Evolutionary conservation across 2,888 invertebrate species (phyloP).

Genomic region (Drosophila paranaensis): DNA sequence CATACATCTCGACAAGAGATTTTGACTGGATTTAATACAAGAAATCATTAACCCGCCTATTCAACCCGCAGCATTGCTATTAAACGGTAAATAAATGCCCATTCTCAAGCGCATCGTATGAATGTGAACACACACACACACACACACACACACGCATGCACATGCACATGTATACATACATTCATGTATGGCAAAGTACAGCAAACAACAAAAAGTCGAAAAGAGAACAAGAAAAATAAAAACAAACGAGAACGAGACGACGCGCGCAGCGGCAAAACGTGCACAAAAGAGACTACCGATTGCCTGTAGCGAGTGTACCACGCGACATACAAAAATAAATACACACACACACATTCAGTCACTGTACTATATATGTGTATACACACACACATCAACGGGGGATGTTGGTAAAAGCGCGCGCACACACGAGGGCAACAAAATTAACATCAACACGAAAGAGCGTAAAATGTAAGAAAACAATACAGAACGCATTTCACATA

Average conservation of each 20-base stretch:
- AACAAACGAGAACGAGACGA: slow-evolving; percentile 72
- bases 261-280: slow-evolving; percentile 68
- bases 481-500: slow-evolving; percentile 36
- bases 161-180: slow-evolving; percentile 2
- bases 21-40: slow-evolving; percentile 19
- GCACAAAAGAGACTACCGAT: slow-evolving; percentile 62
- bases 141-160: slow-evolving; percentile 18
- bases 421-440: slow-evolving; percentile 73
- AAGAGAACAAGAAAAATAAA: slow-evolving; percentile 77
- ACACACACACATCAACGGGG: slow-evolving; percentile 31
- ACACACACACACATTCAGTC: slow-evolving; percentile 27
- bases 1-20: background rate
- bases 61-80: slow-evolving; percentile 22
- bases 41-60: slow-evolving; percentile 21
- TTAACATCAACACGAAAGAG: slow-evolving; percentile 56
- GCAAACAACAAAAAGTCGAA: slow-evolving; percentile 82
- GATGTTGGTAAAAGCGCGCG: slow-evolving; percentile 74
- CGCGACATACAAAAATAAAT: slow-evolving; percentile 44
- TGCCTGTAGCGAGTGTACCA: slow-evolving; percentile 58
- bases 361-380: slow-evolving; percentile 21
- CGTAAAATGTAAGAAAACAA: slow-evolving; percentile 45
- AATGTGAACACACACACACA: slow-evolving; percentile 18
- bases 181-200: slow-evolving; percentile 75
- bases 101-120: slow-evolving; percentile 32
- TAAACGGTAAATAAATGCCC: slow-evolving; percentile 35